Conservation (phyloP, 2,888 invertebrate species). For the Alentia gelatinosa region DNA sequence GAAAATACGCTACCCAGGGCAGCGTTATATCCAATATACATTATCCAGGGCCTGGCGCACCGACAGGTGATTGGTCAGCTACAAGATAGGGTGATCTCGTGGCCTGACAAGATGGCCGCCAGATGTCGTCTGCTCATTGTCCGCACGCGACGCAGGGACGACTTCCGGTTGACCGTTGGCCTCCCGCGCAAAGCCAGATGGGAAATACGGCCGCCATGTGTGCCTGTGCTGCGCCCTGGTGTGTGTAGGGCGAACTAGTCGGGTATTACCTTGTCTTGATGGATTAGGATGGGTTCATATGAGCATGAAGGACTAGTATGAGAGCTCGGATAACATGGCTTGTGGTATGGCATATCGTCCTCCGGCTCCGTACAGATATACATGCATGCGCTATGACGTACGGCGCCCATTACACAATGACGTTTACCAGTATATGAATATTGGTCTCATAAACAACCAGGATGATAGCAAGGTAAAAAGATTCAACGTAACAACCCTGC, state of each 20-base stretch:
- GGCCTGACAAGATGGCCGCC: conserved; percentile 18
- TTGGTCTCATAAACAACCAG: too few relatives aligned
- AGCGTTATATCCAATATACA: background rate
- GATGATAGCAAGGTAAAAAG: too few relatives aligned
- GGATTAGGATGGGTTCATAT: background rate
- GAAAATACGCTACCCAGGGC: background rate
- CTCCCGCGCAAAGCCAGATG: background rate
- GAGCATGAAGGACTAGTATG: background rate
- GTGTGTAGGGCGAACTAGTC: background rate
- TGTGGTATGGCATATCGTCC: too few relatives aligned
- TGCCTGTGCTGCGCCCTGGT: background rate
- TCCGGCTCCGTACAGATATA: too few relatives aligned
- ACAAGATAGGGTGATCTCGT: conserved; percentile 19
- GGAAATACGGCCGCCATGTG: background rate
- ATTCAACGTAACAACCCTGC: too few relatives aligned
- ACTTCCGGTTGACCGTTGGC: conserved; percentile 4
- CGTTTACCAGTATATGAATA: too few relatives aligned
- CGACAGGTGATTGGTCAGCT: conserved; percentile 34
- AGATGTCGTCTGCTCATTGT: conserved; percentile 15
- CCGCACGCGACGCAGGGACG: background rate
- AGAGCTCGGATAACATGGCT: too few relatives aligned
- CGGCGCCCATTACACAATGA: too few relatives aligned
- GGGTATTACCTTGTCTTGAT: background rate
- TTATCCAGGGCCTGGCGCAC: background rate
- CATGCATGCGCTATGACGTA: too few relatives aligned